Base-by-base conservation (phyloP, 2,888 invertebrate genomes). In the Netelia virgata region DNA sequence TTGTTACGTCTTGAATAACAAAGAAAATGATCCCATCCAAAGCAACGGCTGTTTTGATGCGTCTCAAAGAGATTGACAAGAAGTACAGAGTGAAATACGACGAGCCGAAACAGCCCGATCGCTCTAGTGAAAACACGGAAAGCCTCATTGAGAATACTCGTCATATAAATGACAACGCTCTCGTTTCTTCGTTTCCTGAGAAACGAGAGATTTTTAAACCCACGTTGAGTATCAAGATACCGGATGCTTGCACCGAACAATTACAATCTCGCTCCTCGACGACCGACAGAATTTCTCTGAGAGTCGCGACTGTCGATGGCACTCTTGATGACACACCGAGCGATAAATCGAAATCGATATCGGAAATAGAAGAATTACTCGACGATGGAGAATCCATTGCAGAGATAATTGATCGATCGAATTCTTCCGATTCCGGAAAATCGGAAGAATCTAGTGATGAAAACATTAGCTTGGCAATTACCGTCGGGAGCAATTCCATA, bases 11-110 rank as follows among this genome's bases (percentile, higher is more conserved):
- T 50, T 16, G 0, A 16, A 16, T 6, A 36, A 18, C n/a, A 47
- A 9, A 1, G 10, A 43, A 74, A 50, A 61, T 91, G 91, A 87
- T 89, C 73, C 81, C 82, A 3, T 92, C 92, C 0, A 92, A 90
- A 84, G 90, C 92, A 20, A 88, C 89, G 1, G 91, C 89, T 3
- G 92, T 90, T 53, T 84, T 92, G 47, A 74, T 87, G 81, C 88
- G 90, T 3, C 72, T 92, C 8, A 90, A 90, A 50, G 91, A 92
- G 83, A 92, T 92, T 20, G 92, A 92, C 69, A 86, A 87, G 43
- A 92, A 92, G 79, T 92, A 92, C 69, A 92, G 89, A 77, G 77
- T 83, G 3, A 89, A 88, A 61, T 74, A 82, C 74, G 50, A 82
- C 18, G 72, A 86, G 20, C 18, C 69, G 59, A 18, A 87, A 84